Percentiles rank a stretch among this genome's conserved stretches.
phyloP scores from a whole-genome alignment of 2,888 invertebrate species.

The Ochropleura plecta region DNA sequence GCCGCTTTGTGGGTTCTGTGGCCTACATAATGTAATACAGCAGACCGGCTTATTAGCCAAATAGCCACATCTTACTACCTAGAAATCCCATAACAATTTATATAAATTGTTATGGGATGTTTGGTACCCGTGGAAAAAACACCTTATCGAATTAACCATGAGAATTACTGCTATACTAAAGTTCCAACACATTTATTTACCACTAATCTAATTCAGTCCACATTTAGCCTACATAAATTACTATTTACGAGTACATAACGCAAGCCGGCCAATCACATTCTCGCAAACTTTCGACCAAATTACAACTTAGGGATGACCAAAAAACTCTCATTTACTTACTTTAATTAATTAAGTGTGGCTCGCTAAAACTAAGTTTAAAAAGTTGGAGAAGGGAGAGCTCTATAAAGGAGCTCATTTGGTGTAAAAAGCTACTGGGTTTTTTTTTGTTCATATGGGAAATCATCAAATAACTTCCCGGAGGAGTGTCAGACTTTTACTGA shows the following conservation, averaged over 20 bases:
- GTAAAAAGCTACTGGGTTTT: background rate
- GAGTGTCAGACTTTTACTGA: no score
- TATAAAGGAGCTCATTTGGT: background rate
- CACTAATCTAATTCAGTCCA: conserved; percentile 32
- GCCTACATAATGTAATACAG: background rate
- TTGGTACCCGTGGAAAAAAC: background rate
- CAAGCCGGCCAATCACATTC: conserved; percentile 38
- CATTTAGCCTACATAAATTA: conserved; percentile 40
- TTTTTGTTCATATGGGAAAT: background rate
- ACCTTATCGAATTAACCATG: conserved; percentile 20
- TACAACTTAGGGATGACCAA: conserved; percentile 45
- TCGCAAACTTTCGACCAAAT: conserved; percentile 41
- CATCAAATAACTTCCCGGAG: no score
- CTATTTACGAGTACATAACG: conserved; percentile 46
- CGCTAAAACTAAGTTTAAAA: conserved; percentile 65
- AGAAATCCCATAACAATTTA: background rate
- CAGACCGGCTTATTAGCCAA: background rate
- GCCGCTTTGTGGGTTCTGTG: background rate
- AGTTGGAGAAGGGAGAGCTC: background rate
- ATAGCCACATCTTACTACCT: background rate
- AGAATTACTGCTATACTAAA: conserved; percentile 31
- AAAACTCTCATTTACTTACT: conserved; percentile 45
- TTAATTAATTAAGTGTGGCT: conserved; percentile 59
- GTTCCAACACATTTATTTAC: conserved; percentile 32
- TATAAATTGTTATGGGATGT: no score